Evolutionary conservation across 2,888 invertebrate species (phyloP).

Genomic region (Cerastis rubricosa): DNA sequence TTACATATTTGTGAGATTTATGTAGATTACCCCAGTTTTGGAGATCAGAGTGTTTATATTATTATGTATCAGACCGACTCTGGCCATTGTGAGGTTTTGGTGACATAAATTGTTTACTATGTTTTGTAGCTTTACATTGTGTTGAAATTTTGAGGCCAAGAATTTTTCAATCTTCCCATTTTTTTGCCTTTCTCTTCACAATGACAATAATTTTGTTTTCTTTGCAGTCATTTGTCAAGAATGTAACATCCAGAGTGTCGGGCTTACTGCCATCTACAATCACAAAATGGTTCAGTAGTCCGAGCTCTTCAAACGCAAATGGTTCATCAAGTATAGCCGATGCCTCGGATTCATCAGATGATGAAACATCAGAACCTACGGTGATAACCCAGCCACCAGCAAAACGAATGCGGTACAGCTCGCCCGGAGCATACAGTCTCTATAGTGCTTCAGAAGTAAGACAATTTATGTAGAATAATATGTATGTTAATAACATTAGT

Average conservation of each 20-base stretch:
- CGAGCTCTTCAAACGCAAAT: slow-evolving; percentile 80
- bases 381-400: slow-evolving; percentile 83
- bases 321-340: slow-evolving; percentile 82
- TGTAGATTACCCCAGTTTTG: no score
- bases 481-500: neutral
- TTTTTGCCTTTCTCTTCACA: neutral
- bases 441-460: slow-evolving; percentile 74
- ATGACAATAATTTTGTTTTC: slow-evolving; percentile 23
- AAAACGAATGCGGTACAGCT: slow-evolving; percentile 81
- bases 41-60: no score
- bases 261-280: slow-evolving; percentile 92
- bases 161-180: neutral
- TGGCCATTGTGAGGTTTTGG: no score
- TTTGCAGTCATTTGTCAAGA: slow-evolving; percentile 93
- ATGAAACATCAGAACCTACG: slow-evolving; percentile 76
- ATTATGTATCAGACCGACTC: no score
- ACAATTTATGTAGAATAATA: slow-evolving; percentile 21
- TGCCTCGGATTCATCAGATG: slow-evolving; percentile 84
- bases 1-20: no score
- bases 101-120: no score
- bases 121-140: no score
- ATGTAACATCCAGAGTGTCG: slow-evolving; percentile 92
- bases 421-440: slow-evolving; percentile 69
- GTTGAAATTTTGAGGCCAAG: neutral
- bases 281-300: slow-evolving; percentile 89